Evolutionary conservation across 2,113 vertebrate genomes (phyloP), one percentile per base, ranked within the genome.

Genomic region (Canis aureus): DNA sequence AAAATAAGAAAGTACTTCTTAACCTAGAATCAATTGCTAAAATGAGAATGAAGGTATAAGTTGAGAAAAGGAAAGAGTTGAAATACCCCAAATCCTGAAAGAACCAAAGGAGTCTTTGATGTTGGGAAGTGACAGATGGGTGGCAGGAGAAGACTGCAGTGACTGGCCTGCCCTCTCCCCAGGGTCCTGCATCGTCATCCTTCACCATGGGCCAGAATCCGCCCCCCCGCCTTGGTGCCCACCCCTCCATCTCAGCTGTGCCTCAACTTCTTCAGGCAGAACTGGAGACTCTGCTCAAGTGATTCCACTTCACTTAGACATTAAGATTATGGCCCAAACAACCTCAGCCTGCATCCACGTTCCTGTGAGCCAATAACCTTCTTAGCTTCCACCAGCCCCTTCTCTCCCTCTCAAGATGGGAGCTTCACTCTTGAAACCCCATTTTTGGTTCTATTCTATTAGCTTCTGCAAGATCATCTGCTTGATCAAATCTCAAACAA

Each of bases 141-240:
- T 35, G 38, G 25, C 38, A 57, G 62, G 80, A 74, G 51, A 57
- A 19, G n/a, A 55, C 3, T 7, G 55, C 9, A 5, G 11, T 8
- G n/a, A 38, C 83, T 69, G 2, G 29, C 23, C 53, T 4, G 35
- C 35, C 67, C 25, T 59, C 57, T 23, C 20, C 38, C 23, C 22
- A 38, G 57, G 60, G 87, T 60, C 79, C 79, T 5, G 19, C 15
- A 25, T 64, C 29, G 60, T 79, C 62, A 5, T 79, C 67, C 69
- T 78, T 80, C 19, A 55, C 22, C 35, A 2, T 22, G 22, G n/a
- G 23, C 38, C 57, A 8, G 27, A 11, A 5, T 81, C 43, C 43
- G 1, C 43, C 6, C 6, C 43, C 38, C 53, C 59, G 1, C 0
- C 5, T 51, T 20, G 4, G 38, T 0, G 1, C 4, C 35, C 12